A percentile compares a stretch with the other conserved stretches of the same genome.
Evolutionary conservation across 2,888 invertebrate genomes (phyloP).

Genomic region (Tupiocoris notatus): DNA sequence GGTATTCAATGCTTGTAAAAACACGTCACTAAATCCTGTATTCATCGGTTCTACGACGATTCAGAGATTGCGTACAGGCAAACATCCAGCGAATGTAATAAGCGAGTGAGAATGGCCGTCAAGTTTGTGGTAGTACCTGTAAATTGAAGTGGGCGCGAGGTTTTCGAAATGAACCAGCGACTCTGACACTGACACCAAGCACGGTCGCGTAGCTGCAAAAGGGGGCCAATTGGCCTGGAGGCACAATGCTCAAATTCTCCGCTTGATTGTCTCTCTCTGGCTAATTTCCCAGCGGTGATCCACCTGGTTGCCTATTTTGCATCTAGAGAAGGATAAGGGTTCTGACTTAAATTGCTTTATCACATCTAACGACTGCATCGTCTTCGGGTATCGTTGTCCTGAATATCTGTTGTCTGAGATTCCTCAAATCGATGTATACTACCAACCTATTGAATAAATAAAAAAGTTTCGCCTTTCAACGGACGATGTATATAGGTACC

Average conservation of each 20-base stretch:
- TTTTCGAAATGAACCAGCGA: not conserved
- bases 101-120: not conserved
- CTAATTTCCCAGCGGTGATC: constrained; percentile 27
- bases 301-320: constrained; percentile 12
- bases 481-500: too few relatives aligned
- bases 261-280: constrained; percentile 7
- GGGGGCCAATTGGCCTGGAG: not conserved
- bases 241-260: not conserved
- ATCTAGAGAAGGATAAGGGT: constrained; percentile 2
- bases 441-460: too few relatives aligned
- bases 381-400: too few relatives aligned
- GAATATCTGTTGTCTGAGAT: too few relatives aligned
- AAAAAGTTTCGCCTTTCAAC: too few relatives aligned
- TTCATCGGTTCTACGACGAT: too few relatives aligned
- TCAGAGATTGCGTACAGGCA: too few relatives aligned
- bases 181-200: not conserved
- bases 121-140: not conserved
- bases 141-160: not conserved
- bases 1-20: too few relatives aligned
- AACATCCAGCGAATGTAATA: not conserved
- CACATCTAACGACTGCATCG: too few relatives aligned
- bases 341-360: too few relatives aligned
- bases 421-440: too few relatives aligned
- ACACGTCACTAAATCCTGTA: too few relatives aligned
- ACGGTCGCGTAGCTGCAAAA: not conserved